A percentile compares a stretch with the other conserved stretches of the same genome.
phyloP scores from a whole-genome alignment of 2,113 vertebrate genomes.

The Ptilorrhoa leucosticta region DNA sequence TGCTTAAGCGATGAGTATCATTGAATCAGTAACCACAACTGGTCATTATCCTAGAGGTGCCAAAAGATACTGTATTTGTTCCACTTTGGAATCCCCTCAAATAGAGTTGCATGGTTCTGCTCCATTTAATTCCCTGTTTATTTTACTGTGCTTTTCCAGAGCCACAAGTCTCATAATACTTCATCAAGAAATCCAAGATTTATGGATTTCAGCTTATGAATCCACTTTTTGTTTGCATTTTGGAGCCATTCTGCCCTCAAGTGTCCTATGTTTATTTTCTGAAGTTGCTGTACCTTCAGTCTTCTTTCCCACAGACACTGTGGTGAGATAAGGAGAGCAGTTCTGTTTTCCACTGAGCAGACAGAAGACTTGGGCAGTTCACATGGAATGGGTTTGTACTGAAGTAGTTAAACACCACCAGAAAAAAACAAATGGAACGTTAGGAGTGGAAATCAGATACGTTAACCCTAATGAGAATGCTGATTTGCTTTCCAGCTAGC shows the following conservation, averaged over 20 bases:
- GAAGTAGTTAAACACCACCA: background rate
- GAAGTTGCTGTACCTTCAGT: slow-evolving; percentile 8
- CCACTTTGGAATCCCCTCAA: background rate
- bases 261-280: slow-evolving; percentile 29
- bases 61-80: background rate
- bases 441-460: slow-evolving; percentile 1
- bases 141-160: slow-evolving; percentile 13
- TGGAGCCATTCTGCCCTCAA: slow-evolving; percentile 40
- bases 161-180: background rate
- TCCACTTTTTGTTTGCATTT: slow-evolving; percentile 12
- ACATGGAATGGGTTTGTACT: background rate
- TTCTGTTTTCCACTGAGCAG: background rate
- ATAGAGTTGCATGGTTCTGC: background rate
- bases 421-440: background rate
- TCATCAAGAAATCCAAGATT: background rate
- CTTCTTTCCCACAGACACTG: slow-evolving; percentile 17
- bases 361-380: slow-evolving; percentile 4
- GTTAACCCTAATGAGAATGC: background rate
- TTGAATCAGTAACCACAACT: background rate
- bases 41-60: background rate
- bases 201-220: background rate
- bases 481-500: slow-evolving; percentile 25
- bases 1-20: background rate
- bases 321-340: background rate
- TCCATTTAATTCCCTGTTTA: slow-evolving; percentile 18